Base-by-base conservation (phyloP, 2,888 invertebrate genomes). In the Acanthosoma haemorrhoidale region DNA sequence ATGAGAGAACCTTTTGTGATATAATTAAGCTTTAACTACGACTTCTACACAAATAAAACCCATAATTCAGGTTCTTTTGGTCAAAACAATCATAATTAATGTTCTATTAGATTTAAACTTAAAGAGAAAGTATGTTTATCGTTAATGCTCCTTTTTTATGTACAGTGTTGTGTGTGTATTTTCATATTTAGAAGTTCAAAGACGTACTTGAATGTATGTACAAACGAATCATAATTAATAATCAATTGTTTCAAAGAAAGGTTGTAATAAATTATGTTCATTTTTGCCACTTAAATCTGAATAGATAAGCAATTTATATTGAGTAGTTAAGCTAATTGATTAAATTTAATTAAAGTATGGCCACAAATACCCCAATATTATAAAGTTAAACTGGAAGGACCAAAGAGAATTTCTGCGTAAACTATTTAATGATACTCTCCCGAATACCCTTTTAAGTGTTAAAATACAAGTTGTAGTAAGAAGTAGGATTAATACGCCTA, bases 321-420 rank as follows among this genome's bases (percentile, higher is more conserved):
- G 58, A 31, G 16, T 29, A 32, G 29, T 4, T n/a, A 3, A 31
- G 31, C 59, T 31, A 25, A 68, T 43, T 18, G 51, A 32, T 63
- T 36, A 25, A 29, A 38, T 32, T 38, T 38, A 38, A 25, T 51
- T 58, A 57, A 64, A 34, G 11, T 43, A 58, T 64, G 72, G 72
- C 72, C 72, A 67, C 61, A 68, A 36, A 72, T 34, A 72, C 72
- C 72, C 72, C 72, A 72, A 39, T 69, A 67, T 67, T 68, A 60
- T 60, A 41, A 34, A 63, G 51, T 51, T 41, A 61, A 70, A 70
- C 29, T 61, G 72, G 70, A 70, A 72, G 72, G 72, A 72, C 72
- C 72, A 72, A 72, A 68, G 60, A 34, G 64, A 64, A 64, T 60
- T 72, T 64, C 38, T 41, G 64, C 64, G 39, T 64, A 41, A 64